These are phyloP conservation scores for Oscheius sp. DNA, from an alignment of 1,140 invertebrate species.

Conservation along the genomic window DNA sequence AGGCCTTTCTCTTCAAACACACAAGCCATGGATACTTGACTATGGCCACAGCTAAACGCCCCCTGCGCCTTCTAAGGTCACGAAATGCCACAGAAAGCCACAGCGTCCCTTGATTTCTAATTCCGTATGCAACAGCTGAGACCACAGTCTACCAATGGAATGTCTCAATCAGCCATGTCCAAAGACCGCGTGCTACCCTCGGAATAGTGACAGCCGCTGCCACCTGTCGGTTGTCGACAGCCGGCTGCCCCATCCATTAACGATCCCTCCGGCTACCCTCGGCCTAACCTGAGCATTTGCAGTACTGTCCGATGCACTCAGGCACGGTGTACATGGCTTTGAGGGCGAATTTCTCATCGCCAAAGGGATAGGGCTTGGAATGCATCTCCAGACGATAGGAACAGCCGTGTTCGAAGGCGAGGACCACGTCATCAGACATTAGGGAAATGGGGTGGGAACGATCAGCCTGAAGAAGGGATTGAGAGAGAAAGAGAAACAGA, in stretches of 20 bases:
- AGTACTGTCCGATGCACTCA: conserved; percentile 27
- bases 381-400: conserved; percentile 31
- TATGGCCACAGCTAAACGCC: too few species aligned
- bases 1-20: too few species aligned
- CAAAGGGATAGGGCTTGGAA: conserved; percentile 31
- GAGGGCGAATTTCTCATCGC: conserved; percentile 10
- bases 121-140: not conserved
- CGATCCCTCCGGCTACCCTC: not conserved
- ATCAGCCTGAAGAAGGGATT: conserved; percentile 12
- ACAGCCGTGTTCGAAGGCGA: conserved; percentile 26
- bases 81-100: too few species aligned
- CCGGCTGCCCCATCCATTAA: not conserved
- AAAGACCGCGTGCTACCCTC: not conserved
- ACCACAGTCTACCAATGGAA: not conserved
- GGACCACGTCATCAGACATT: not conserved
- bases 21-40: too few species aligned
- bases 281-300: not conserved
- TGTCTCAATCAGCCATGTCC: not conserved
- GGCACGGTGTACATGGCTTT: conserved; percentile 19
- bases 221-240: conserved; percentile 11
- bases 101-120: not conserved
- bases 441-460: conserved; percentile 24
- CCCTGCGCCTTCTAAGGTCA: too few species aligned
- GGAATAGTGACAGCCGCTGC: not conserved
- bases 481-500: conserved; percentile 5